Conservation (phyloP, 2,888 invertebrate genomes). For the Strigamia maritima region DNA sequence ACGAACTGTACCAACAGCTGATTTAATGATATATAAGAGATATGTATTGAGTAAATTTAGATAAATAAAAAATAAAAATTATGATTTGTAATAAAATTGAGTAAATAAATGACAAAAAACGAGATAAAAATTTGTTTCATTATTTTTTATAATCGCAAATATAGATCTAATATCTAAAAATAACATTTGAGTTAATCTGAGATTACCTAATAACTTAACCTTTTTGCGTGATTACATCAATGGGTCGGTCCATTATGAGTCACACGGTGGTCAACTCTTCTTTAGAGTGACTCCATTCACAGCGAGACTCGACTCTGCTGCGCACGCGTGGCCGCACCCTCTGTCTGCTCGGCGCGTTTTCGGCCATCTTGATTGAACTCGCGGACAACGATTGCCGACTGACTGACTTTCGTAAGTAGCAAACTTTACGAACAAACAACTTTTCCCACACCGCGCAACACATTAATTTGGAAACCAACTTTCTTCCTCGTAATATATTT, state of each 20-base stretch:
- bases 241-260: background rate
- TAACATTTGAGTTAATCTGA: no score
- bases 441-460: background rate
- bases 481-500: background rate
- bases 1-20: background rate
- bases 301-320: background rate
- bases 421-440: background rate
- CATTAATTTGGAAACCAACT: background rate
- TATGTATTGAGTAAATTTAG: background rate
- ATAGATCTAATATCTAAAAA: no score
- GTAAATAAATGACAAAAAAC: no score
- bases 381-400: background rate
- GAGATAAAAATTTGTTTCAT: no score
- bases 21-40: background rate
- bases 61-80: background rate
- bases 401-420: background rate
- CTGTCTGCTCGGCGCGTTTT: background rate
- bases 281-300: background rate
- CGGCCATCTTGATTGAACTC: slow-evolving; percentile 4
- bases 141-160: no score
- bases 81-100: no score
- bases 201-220: no score
- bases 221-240: background rate
- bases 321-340: background rate
- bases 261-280: background rate